Evolutionary conservation across 2,888 invertebrate species (phyloP).

Genomic region (Epistrophe grossulariae): DNA sequence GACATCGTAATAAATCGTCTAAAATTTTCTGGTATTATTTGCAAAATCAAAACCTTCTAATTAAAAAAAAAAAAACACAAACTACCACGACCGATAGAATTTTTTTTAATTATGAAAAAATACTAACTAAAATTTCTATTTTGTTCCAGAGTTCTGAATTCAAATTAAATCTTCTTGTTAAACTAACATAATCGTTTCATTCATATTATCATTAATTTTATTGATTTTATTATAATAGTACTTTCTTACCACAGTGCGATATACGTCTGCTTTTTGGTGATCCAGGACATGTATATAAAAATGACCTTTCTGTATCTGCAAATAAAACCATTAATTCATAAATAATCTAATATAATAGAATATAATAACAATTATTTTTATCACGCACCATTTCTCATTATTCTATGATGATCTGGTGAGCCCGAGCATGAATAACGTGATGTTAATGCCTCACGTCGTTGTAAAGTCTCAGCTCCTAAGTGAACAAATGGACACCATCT

Average conservation of each 20-base stretch:
- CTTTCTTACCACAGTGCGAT: conserved; percentile 81
- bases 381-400: conserved; percentile 88
- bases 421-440: conserved; percentile 91
- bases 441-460: conserved; percentile 90
- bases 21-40: too few species aligned
- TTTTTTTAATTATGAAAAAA: too few species aligned
- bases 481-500: conserved; percentile 93
- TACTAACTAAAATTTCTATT: too few species aligned
- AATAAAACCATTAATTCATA: conserved; percentile 5
- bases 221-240: not conserved
- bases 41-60: too few species aligned
- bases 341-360: not conserved
- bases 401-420: conserved; percentile 89
- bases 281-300: conserved; percentile 83
- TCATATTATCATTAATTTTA: not conserved
- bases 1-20: too few species aligned
- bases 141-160: too few species aligned
- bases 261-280: conserved; percentile 82
- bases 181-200: too few species aligned
- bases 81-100: too few species aligned
- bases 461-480: conserved; percentile 88
- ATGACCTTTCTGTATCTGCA: conserved; percentile 83
- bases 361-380: conserved; percentile 17
- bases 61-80: too few species aligned
- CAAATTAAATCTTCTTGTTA: too few species aligned